These are phyloP conservation scores for Euplexia lucipara DNA, from an alignment of 2,888 invertebrate genomes.

Conservation along the genomic window DNA sequence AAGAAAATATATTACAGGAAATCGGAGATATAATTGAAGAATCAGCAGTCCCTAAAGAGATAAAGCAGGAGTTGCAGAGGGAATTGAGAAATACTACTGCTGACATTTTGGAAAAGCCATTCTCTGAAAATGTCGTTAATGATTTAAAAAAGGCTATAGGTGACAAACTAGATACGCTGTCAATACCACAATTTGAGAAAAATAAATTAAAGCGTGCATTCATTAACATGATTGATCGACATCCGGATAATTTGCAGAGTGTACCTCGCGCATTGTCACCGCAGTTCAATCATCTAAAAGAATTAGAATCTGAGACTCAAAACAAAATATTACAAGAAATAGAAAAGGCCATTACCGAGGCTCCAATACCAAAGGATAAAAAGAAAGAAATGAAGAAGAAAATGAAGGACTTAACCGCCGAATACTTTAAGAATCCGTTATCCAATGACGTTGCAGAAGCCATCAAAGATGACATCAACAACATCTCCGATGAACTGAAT, in stretches of 20 bases:
- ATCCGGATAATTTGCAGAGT: too few species aligned
- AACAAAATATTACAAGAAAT: not conserved
- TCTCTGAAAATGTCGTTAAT: not conserved
- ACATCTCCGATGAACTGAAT: constrained; percentile 35
- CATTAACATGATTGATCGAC: too few species aligned
- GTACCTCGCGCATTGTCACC: too few species aligned
- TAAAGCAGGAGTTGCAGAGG: not conserved
- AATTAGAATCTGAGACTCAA: not conserved
- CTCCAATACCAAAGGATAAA: not conserved
- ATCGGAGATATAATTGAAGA: not conserved
- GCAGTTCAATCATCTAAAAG: not conserved
- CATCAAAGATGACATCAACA: constrained; percentile 34
- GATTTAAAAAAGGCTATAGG: too few species aligned
- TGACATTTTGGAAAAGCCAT: not conserved
- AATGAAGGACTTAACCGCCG: not conserved
- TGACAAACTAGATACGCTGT: too few species aligned
- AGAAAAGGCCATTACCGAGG: not conserved
- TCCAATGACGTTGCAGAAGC: not conserved
- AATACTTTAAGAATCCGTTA: not conserved
- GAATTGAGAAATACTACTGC: not conserved
- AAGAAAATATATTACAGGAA: not conserved
- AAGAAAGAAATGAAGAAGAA: constrained; percentile 4
- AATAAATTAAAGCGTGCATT: too few species aligned
- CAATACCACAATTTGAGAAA: too few species aligned
- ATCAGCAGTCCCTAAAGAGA: constrained; percentile 1